Percentiles rank a stretch among this genome's conserved stretches.
phyloP scores from a whole-genome alignment of 1,140 invertebrate genomes.

The Sarcophaga bullata region DNA sequence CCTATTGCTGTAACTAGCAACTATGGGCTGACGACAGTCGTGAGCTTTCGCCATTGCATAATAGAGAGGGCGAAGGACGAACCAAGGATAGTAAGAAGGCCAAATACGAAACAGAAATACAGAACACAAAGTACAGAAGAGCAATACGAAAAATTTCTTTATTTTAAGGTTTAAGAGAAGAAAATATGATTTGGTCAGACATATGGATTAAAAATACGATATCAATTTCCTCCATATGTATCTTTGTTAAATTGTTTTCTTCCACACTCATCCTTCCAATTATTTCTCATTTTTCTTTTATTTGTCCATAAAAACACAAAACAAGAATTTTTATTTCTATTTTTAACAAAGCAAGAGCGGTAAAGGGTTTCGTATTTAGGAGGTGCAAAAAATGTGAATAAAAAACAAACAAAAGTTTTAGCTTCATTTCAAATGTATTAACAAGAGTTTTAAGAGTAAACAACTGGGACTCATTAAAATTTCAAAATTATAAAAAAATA shows the following conservation, averaged over 20 bases:
- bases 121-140: no score
- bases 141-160: no score
- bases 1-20: no score
- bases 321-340: background rate
- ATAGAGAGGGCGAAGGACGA: no score
- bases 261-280: background rate
- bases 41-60: no score
- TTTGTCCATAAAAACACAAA: background rate
- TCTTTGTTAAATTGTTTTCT: background rate
- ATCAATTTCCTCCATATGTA: background rate
- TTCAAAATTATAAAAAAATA: background rate
- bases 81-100: no score
- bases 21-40: no score
- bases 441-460: background rate
- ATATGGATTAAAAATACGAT: background rate
- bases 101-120: no score
- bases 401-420: background rate
- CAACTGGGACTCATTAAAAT: constrained; percentile 12
- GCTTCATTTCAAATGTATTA: background rate
- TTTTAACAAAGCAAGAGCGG: background rate
- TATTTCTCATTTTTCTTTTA: background rate
- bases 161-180: background rate
- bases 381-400: background rate
- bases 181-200: background rate
- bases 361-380: background rate